Conservation (phyloP, 2,797 vertebrate species). For the Jordanella pulchra region DNA sequence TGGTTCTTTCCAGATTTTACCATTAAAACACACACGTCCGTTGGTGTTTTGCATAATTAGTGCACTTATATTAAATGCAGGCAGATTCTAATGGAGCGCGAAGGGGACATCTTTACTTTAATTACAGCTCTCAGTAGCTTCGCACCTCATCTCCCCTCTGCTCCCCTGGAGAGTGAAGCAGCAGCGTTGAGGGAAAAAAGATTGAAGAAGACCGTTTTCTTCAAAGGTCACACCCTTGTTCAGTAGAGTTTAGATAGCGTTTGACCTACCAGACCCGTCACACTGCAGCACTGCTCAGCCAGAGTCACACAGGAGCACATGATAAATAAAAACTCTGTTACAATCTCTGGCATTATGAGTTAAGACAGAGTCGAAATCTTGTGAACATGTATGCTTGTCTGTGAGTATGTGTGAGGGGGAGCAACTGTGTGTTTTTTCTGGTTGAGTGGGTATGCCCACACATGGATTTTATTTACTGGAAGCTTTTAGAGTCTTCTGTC, state of each 20-base stretch:
- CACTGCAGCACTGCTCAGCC: slow-evolving; percentile 29
- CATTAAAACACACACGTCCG: slow-evolving; percentile 43
- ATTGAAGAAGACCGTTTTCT: slow-evolving; percentile 53
- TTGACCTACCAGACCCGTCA: slow-evolving; percentile 61
- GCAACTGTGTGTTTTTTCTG: not conserved
- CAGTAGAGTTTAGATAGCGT: slow-evolving; percentile 59
- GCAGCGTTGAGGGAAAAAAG: slow-evolving; percentile 40
- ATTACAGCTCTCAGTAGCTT: slow-evolving; percentile 62
- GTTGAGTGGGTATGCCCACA: too few relatives aligned
- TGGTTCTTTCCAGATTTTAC: slow-evolving; percentile 37
- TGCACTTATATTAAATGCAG: slow-evolving; percentile 64
- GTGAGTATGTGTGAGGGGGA: not conserved
- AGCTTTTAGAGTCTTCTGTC: slow-evolving; percentile 48
- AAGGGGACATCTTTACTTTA: slow-evolving; percentile 74
- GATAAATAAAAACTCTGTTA: slow-evolving; percentile 30
- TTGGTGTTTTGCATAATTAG: slow-evolving; percentile 68
- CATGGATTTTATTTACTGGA: slow-evolving; percentile 42
- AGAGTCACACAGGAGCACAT: slow-evolving; percentile 36
- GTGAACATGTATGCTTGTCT: not conserved
- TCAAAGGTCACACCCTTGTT: slow-evolving; percentile 64
- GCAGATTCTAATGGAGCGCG: slow-evolving; percentile 63
- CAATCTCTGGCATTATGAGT: slow-evolving; percentile 12
- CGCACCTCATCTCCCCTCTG: slow-evolving; percentile 40
- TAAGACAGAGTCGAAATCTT: too few relatives aligned
- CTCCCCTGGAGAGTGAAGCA: slow-evolving; percentile 29